phyloP scores from a whole-genome alignment of 2,888 invertebrate species.

The Panzeria rudis region DNA sequence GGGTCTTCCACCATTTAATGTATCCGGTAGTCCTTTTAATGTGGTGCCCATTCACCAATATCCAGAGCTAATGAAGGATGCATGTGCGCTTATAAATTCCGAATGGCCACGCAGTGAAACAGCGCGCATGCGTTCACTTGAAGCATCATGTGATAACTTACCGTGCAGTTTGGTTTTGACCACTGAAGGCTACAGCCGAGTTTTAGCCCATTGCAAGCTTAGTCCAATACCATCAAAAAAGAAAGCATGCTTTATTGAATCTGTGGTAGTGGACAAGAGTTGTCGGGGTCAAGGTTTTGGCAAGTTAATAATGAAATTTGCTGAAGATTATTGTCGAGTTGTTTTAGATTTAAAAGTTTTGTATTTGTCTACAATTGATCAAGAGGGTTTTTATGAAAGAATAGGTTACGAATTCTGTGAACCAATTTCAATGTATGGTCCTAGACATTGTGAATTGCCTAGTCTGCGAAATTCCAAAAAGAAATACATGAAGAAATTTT shows the following conservation, averaged over 20 bases:
- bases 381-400: slow-evolving; percentile 90
- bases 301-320: slow-evolving; percentile 88
- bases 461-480: slow-evolving; percentile 82
- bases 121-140: slow-evolving; percentile 90
- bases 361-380: slow-evolving; percentile 89
- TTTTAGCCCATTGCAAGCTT: slow-evolving; percentile 92
- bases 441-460: slow-evolving; percentile 82
- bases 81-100: slow-evolving; percentile 91
- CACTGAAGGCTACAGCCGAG: slow-evolving; percentile 84
- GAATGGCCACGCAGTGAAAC: slow-evolving; percentile 94
- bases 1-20: slow-evolving; percentile 84
- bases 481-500: slow-evolving; percentile 84
- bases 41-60: slow-evolving; percentile 90
- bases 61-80: slow-evolving; percentile 88
- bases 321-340: slow-evolving; percentile 89
- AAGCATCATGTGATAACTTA: slow-evolving; percentile 89
- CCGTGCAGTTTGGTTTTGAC: slow-evolving; percentile 90
- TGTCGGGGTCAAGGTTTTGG: slow-evolving; percentile 91
- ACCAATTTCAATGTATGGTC: slow-evolving; percentile 89
- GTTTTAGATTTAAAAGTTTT: slow-evolving; percentile 87
- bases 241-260: slow-evolving; percentile 91
- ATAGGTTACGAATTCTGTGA: slow-evolving; percentile 89
- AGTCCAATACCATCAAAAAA: slow-evolving; percentile 88
- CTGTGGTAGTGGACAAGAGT: slow-evolving; percentile 90
- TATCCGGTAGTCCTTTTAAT: slow-evolving; percentile 83